These are phyloP conservation scores for Oryzias javanicus DNA, from an alignment of 2,113 vertebrate species.

Conservation along the genomic window DNA sequence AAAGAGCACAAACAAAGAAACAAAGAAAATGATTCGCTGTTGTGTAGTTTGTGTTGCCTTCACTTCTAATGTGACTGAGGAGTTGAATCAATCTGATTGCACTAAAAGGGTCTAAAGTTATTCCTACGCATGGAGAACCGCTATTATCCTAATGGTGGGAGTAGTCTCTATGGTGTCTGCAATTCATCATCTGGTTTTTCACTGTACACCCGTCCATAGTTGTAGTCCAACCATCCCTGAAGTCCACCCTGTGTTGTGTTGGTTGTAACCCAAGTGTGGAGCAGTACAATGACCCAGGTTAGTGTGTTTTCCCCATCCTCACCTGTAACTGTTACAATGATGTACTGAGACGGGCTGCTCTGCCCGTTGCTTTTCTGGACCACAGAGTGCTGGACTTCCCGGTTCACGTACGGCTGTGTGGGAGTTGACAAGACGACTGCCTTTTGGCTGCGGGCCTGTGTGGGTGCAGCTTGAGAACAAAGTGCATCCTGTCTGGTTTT, in stretches of 20 bases:
- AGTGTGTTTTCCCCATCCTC: conserved; percentile 52
- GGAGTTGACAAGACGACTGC: conserved; percentile 66
- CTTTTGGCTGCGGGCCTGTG: conserved; percentile 70
- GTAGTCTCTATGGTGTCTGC: too few species aligned
- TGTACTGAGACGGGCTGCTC: conserved; percentile 82
- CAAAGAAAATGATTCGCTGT: not conserved
- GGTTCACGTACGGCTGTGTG: conserved; percentile 65
- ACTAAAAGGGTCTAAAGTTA: too few species aligned
- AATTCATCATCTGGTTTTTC: too few species aligned
- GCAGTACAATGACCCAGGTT: too few species aligned
- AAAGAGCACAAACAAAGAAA: conserved; percentile 8
- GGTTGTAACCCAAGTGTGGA: too few species aligned
- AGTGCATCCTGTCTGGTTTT: conserved; percentile 59
- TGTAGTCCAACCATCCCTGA: too few species aligned
- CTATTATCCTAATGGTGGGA: too few species aligned
- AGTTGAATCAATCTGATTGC: too few species aligned
- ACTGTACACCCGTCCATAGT: too few species aligned
- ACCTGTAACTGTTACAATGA: conserved; percentile 91
- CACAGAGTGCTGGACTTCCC: conserved; percentile 67
- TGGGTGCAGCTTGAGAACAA: conserved; percentile 59
- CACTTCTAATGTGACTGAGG: not conserved
- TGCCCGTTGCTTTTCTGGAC: conserved; percentile 72
- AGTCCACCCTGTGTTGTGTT: too few species aligned
- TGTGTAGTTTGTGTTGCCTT: not conserved
- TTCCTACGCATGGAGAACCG: too few species aligned